These are phyloP conservation scores for Yponomeuta plumbellus DNA, from an alignment of 2,888 invertebrate species.

Conservation along the genomic window DNA sequence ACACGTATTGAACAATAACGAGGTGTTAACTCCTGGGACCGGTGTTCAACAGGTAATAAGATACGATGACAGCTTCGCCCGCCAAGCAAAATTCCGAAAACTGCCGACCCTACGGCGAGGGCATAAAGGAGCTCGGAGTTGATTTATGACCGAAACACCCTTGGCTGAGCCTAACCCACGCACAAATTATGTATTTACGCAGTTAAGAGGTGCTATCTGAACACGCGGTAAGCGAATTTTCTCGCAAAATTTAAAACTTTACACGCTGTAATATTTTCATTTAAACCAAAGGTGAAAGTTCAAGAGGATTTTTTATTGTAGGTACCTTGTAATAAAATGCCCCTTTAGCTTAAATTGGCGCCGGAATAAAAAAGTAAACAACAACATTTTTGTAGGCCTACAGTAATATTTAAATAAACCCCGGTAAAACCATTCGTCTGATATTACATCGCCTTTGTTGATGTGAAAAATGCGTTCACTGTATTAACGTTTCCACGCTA, in stretches of 20 bases:
- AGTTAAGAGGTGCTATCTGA: conserved; percentile 1
- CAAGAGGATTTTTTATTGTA: neutral
- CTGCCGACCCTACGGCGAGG: conserved; percentile 35
- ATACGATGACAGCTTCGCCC: conserved; percentile 51
- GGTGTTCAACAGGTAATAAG: conserved; percentile 57
- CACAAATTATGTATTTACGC: conserved; percentile 15
- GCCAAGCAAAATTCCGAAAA: conserved; percentile 30
- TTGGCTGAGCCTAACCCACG: conserved; percentile 17
- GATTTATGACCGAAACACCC: conserved; percentile 54
- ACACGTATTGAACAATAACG: neutral
- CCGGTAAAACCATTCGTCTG: too few relatives aligned
- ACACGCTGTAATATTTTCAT: conserved; percentile 31
- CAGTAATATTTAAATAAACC: neutral
- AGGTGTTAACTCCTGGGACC: conserved; percentile 1
- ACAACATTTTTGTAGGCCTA: neutral
- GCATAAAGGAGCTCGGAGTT: conserved; percentile 40
- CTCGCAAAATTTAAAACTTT: neutral
- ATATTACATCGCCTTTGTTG: too few relatives aligned
- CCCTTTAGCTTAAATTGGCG: neutral
- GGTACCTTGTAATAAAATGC: neutral
- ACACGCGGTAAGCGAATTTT: conserved; percentile 4
- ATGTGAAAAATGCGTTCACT: too few relatives aligned
- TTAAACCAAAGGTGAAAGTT: conserved; percentile 21
- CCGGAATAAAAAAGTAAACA: neutral
- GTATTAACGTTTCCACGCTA: too few relatives aligned